Evolutionary conservation across 1,140 invertebrate genomes (phyloP).

Genomic region (Vanessa tameamea): DNA sequence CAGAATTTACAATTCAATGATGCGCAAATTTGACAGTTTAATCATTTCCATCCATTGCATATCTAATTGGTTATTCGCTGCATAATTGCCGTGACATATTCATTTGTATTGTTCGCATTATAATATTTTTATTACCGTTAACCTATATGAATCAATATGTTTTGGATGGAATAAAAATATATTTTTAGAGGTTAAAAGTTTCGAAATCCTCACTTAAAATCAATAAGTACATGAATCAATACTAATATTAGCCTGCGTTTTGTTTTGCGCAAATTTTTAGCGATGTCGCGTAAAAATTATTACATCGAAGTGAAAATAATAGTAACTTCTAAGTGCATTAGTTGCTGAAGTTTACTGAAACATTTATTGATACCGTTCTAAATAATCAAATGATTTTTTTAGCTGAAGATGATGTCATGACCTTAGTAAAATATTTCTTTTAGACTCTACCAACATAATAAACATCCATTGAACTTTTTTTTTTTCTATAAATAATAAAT

Average conservation of each 20-base stretch:
- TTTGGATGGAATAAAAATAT: not conserved
- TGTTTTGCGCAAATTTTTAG: conserved; percentile 42
- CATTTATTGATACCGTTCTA: conserved; percentile 19
- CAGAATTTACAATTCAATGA: conserved; percentile 12
- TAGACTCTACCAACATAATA: too few species aligned
- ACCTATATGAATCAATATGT: not conserved
- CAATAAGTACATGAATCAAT: conserved; percentile 19
- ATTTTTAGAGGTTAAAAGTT: conserved; percentile 9
- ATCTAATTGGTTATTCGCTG: conserved; percentile 16
- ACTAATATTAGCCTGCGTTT: conserved; percentile 26
- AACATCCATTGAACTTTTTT: too few species aligned
- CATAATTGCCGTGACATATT: conserved; percentile 12
- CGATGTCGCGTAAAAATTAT: conserved; percentile 33
- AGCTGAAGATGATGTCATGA: not conserved
- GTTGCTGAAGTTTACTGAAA: conserved; percentile 26
- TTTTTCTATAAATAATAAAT: too few species aligned
- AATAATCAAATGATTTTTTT: not conserved
- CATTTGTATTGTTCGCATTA: not conserved
- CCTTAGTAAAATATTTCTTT: not conserved
- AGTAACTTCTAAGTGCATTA: conserved; percentile 33
- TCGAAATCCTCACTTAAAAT: not conserved
- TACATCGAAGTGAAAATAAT: conserved; percentile 34
- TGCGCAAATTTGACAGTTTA: conserved; percentile 25
- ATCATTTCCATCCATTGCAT: conserved; percentile 17
- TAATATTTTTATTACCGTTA: not conserved